Evolutionary conservation across 30 jellyfish, hydroid and myxozoan genomes (phyloP).

Genomic region (Rhopilema esculentum): DNA sequence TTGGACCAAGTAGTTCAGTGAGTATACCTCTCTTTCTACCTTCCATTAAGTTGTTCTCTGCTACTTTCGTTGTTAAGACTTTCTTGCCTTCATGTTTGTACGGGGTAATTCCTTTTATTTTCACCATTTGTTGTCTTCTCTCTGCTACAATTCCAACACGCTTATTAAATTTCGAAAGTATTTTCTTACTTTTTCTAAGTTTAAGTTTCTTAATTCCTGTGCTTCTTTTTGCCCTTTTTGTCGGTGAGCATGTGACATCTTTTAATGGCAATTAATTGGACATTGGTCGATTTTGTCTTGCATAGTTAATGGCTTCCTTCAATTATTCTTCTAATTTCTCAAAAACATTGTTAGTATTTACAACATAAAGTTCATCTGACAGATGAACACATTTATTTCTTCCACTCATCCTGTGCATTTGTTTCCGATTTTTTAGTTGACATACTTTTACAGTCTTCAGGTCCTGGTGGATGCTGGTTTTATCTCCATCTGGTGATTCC

Average conservation of each 20-base stretch:
- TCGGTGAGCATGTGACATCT: background rate
- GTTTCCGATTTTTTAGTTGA: background rate
- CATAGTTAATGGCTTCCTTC: background rate
- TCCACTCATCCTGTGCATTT: background rate
- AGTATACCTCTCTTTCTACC: background rate
- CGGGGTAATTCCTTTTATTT: background rate
- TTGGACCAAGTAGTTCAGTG: background rate
- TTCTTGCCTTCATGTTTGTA: background rate
- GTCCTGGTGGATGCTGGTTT: background rate
- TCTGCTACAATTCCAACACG: background rate
- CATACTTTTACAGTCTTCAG: background rate
- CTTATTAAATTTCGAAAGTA: background rate
- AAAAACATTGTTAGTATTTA: background rate
- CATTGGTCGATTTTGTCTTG: constrained; percentile 2
- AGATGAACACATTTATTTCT: constrained; percentile 2
- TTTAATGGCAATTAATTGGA: background rate
- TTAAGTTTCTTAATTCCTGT: background rate
- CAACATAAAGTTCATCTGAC: background rate
- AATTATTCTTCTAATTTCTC: background rate
- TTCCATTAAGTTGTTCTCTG: background rate
- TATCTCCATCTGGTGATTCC: background rate
- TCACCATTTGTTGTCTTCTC: background rate
- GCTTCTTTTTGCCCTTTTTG: background rate
- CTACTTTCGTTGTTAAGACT: background rate
- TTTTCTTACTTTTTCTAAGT: background rate